These are phyloP conservation scores for Suillia variegata DNA, from an alignment of 2,888 invertebrate species.

Conservation along the genomic window DNA sequence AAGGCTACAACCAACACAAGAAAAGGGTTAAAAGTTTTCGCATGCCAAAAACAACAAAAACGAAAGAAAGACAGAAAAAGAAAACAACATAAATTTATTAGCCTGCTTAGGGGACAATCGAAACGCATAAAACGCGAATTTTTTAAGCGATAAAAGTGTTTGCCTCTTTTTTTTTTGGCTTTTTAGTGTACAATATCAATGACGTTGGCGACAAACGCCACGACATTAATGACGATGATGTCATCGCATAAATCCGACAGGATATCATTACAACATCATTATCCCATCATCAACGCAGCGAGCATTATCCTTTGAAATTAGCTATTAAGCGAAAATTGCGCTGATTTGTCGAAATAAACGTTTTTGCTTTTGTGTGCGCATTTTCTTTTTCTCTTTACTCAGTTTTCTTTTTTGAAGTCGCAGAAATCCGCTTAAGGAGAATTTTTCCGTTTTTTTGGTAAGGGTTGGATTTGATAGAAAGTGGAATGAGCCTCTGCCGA, in stretches of 20 bases:
- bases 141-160: neutral
- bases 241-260: constrained; percentile 30
- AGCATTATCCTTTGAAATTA: constrained; percentile 29
- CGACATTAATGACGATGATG: constrained; percentile 38
- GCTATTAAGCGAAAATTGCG: constrained; percentile 29
- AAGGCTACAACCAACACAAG: no score
- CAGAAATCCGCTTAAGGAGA: neutral
- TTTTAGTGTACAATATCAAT: no score
- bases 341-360: constrained; percentile 12
- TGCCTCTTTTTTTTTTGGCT: constrained; percentile 8
- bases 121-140: neutral
- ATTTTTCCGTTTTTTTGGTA: no score
- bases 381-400: no score
- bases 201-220: constrained; percentile 12
- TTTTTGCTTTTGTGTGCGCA: neutral
- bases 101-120: neutral
- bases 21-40: no score
- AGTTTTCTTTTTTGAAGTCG: neutral
- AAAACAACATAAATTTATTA: neutral
- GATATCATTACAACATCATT: constrained; percentile 38
- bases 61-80: neutral
- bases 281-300: constrained; percentile 15
- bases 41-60: no score
- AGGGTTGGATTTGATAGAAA: no score
- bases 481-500: no score